Evolutionary conservation across 2,888 invertebrate species (phyloP).

Genomic region (Pyrgus malvae): DNA sequence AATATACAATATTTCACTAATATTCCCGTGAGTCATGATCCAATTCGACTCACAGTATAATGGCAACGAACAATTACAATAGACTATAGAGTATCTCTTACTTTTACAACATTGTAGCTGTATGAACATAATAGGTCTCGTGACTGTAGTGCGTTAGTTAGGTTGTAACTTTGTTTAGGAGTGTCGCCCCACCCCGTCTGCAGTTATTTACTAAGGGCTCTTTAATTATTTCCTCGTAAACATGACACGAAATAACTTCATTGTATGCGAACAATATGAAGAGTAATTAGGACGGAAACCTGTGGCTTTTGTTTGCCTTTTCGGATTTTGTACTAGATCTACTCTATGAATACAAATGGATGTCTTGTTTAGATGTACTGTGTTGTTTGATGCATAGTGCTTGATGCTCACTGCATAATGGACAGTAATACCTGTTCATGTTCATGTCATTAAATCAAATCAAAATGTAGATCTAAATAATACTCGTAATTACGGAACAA

Average conservation of each 20-base stretch:
- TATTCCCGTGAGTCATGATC: no score
- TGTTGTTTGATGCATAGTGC: no score
- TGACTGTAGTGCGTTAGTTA: conserved; percentile 56
- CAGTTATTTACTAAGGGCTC: conserved; percentile 51
- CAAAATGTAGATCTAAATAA: no score
- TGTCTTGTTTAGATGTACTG: no score
- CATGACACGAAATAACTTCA: conserved; percentile 56
- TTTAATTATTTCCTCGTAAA: conserved; percentile 63
- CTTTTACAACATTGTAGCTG: not conserved
- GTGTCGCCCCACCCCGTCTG: conserved; percentile 63
- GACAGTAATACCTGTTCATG: no score
- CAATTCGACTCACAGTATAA: no score
- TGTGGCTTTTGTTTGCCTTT: conserved; percentile 12
- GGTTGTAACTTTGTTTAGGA: conserved; percentile 56
- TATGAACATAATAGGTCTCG: conserved; percentile 37
- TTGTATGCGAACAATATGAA: conserved; percentile 38
- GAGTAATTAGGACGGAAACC: conserved; percentile 32
- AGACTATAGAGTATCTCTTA: no score
- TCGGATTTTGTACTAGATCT: conserved; percentile 7
- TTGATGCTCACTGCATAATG: no score
- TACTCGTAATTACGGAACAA: no score
- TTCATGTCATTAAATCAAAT: no score
- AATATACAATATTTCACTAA: no score
- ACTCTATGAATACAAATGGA: not conserved
- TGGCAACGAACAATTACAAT: no score